phyloP scores from a whole-genome alignment of 2,113 vertebrate genomes.

The Actinemys pallida region DNA sequence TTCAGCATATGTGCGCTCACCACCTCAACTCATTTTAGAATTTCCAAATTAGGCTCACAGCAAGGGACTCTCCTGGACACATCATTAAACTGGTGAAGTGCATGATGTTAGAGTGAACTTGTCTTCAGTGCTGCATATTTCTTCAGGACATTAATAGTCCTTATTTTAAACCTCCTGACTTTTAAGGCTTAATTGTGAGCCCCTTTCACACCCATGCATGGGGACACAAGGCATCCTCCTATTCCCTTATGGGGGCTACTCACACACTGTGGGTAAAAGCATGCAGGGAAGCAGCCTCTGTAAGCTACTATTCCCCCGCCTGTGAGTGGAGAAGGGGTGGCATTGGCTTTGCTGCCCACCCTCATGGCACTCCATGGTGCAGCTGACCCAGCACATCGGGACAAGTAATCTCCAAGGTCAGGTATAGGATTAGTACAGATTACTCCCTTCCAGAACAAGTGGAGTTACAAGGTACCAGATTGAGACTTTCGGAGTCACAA shows the following conservation, averaged over 20 bases:
- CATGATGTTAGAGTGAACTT: background rate
- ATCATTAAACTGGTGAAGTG: slow-evolving; percentile 41
- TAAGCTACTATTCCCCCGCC: background rate
- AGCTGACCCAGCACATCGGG: background rate
- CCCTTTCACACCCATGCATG: background rate
- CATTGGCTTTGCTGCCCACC: background rate
- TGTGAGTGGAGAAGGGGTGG: background rate
- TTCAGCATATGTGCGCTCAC: slow-evolving; percentile 50
- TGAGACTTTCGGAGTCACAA: too few species aligned
- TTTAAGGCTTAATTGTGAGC: background rate
- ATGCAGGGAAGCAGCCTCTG: background rate
- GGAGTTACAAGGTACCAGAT: background rate
- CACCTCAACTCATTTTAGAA: slow-evolving; percentile 47
- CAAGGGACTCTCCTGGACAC: background rate
- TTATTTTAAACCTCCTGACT: background rate
- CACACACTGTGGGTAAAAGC: background rate
- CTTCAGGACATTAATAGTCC: background rate
- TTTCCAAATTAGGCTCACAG: slow-evolving; percentile 46
- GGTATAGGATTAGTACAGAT: background rate
- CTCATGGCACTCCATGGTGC: background rate
- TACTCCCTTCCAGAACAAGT: background rate
- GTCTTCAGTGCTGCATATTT: background rate
- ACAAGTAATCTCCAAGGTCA: background rate
- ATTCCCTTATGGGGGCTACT: background rate
- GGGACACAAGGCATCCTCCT: background rate